phyloP scores from a whole-genome alignment of 35 echinoderm and acorn worm genomes.

The Heliocidaris erythrogramma region DNA sequence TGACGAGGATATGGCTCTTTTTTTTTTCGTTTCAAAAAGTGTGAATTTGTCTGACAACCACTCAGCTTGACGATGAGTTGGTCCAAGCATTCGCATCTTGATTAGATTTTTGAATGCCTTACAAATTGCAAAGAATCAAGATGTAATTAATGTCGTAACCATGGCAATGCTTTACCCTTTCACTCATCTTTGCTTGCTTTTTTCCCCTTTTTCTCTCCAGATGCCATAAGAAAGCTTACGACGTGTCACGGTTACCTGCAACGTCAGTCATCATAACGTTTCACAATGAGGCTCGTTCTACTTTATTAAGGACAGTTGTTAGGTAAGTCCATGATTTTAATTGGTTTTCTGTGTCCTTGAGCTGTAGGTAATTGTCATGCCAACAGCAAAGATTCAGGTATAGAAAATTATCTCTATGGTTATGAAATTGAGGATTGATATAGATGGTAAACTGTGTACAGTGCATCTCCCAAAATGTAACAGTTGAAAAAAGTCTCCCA shows the following conservation, averaged over 20 bases:
- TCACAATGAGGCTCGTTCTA: conserved; percentile 95
- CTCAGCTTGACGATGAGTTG: not conserved
- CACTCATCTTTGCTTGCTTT: not conserved
- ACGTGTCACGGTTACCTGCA: conserved; percentile 68
- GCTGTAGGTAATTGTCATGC: not conserved
- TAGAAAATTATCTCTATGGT: not conserved
- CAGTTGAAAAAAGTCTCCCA: no score
- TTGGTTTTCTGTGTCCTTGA: not conserved
- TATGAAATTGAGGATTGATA: no score
- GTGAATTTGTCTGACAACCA: not conserved
- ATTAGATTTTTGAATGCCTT: not conserved
- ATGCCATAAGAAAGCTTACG: conserved; percentile 72
- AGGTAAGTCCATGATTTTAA: conserved; percentile 56
- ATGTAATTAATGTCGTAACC: not conserved
- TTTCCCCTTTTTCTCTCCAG: conserved; percentile 54
- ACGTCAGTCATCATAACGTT: conserved; percentile 96
- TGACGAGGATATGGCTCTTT: not conserved
- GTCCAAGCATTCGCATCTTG: not conserved
- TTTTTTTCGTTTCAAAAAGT: not conserved
- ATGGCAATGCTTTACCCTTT: not conserved
- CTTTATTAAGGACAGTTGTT: conserved; percentile 83
- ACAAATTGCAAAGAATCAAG: not conserved
- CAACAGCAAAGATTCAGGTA: not conserved
- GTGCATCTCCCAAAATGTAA: no score
- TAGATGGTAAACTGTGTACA: no score